Conservation (phyloP, 2,888 invertebrate species). For the Gastrophysa polygoni region DNA sequence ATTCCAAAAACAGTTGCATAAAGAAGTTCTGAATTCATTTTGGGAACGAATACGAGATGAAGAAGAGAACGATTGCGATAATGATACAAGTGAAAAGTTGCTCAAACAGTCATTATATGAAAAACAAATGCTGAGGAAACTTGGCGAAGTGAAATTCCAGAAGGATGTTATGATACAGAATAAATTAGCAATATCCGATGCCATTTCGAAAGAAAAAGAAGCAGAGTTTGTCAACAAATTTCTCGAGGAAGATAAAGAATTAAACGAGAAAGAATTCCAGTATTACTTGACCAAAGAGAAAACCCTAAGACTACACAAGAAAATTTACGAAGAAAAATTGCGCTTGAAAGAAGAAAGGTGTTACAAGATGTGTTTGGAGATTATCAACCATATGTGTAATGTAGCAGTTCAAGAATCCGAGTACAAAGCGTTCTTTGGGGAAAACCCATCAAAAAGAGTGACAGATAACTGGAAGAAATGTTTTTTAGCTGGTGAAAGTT, state of each 20-base stretch:
- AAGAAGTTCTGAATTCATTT: conserved; percentile 59
- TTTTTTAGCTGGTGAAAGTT: conserved; percentile 63
- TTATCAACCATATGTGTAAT: conserved; percentile 63
- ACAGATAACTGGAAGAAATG: conserved; percentile 65
- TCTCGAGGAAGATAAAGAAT: conserved; percentile 34
- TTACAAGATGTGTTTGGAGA: conserved; percentile 61
- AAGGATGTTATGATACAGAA: conserved; percentile 64
- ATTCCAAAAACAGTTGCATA: conserved; percentile 56
- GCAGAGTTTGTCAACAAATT: conserved; percentile 56
- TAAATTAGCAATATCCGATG: conserved; percentile 60
- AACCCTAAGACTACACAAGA: conserved; percentile 59
- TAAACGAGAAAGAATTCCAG: conserved; percentile 43
- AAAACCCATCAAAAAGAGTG: conserved; percentile 58
- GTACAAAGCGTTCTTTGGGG: conserved; percentile 56
- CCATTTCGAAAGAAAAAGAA: conserved; percentile 61
- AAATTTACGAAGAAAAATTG: conserved; percentile 63
- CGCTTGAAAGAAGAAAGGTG: conserved; percentile 60
- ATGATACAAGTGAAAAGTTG: conserved; percentile 62
- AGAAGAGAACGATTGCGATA: conserved; percentile 62
- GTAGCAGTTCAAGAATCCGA: conserved; percentile 63
- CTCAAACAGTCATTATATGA: conserved; percentile 69
- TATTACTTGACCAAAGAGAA: conserved; percentile 60
- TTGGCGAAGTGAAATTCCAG: conserved; percentile 67
- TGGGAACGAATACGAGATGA: conserved; percentile 63
- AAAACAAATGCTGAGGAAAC: conserved; percentile 68